Percentiles rank a stretch among this genome's conserved stretches.
phyloP scores from a whole-genome alignment of 2,888 invertebrate genomes.

The Cheilosia scutellata region DNA sequence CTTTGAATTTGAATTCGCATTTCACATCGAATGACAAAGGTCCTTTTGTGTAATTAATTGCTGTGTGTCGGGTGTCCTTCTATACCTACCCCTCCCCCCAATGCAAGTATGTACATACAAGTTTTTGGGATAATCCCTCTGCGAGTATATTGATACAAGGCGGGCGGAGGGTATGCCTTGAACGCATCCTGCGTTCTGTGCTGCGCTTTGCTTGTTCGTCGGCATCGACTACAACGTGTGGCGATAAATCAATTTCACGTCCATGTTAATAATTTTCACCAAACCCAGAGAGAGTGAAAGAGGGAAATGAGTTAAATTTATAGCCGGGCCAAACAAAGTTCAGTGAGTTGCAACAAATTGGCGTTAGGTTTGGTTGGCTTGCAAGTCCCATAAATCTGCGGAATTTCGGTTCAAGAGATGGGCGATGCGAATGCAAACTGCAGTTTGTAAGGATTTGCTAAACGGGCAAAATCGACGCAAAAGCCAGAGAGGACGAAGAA shows the following conservation, averaged over 20 bases:
- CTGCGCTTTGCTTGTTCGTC: slow-evolving; percentile 48
- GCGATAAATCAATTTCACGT: slow-evolving; percentile 72
- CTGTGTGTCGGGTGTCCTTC: slow-evolving; percentile 1
- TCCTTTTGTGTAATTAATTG: slow-evolving; percentile 50
- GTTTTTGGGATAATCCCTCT: slow-evolving; percentile 54
- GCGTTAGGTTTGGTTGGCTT: slow-evolving; percentile 72
- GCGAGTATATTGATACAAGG: not conserved
- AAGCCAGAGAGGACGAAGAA: not conserved
- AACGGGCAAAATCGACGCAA: not conserved
- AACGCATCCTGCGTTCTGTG: slow-evolving; percentile 48
- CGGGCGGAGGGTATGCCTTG: not conserved
- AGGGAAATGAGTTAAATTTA: slow-evolving; percentile 67
- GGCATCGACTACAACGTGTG: slow-evolving; percentile 39
- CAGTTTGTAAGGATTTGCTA: slow-evolving; percentile 41
- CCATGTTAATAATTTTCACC: slow-evolving; percentile 72
- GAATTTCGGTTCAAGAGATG: slow-evolving; percentile 48
- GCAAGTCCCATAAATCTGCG: slow-evolving; percentile 70
- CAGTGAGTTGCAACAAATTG: slow-evolving; percentile 76
- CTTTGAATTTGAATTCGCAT: not conserved
- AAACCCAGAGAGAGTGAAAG: not conserved
- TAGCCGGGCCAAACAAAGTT: slow-evolving; percentile 72
- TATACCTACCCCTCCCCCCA: slow-evolving; percentile 5
- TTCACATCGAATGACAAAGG: slow-evolving; percentile 23
- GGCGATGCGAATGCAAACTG: slow-evolving; percentile 32
- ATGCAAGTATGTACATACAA: slow-evolving; percentile 23